Conservation (phyloP, 2,113 vertebrate species). For the Myotis davidii region DNA sequence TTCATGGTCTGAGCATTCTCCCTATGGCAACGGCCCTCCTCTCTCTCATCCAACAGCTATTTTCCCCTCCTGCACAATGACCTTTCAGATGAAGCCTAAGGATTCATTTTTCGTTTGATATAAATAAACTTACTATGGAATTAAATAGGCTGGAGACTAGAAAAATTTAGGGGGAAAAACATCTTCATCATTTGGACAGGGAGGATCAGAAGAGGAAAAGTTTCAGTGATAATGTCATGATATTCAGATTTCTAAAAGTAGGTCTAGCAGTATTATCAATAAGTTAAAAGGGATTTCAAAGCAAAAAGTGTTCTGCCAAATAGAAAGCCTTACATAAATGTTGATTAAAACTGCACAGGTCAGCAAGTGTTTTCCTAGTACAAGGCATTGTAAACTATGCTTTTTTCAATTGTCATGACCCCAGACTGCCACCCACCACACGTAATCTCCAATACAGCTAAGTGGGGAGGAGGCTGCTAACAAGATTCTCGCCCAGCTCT, state of each 20-base stretch:
- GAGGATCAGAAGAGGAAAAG: neutral
- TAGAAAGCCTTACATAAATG: neutral
- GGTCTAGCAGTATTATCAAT: neutral
- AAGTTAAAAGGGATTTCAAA: neutral
- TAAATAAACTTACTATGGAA: neutral
- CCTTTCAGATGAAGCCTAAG: neutral
- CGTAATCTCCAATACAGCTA: neutral
- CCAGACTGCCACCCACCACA: neutral
- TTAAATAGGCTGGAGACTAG: neutral
- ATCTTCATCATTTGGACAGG: neutral
- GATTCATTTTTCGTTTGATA: neutral
- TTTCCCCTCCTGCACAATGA: neutral
- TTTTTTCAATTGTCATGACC: neutral
- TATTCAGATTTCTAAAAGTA: neutral
- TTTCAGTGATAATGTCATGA: neutral
- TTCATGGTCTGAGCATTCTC: neutral
- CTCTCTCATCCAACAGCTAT: neutral
- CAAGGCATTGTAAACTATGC: neutral
- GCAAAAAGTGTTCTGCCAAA: neutral
- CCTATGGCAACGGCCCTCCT: accelerated
- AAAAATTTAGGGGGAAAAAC: neutral
- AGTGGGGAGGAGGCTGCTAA: neutral
- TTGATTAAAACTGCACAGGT: neutral
- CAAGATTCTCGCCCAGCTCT: neutral
- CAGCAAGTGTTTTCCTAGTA: neutral